Percentiles rank a stretch among this genome's conserved stretches.
Evolutionary conservation across 2,113 vertebrate genomes (phyloP).

Genomic region (Daphoenositta chrysoptera): DNA sequence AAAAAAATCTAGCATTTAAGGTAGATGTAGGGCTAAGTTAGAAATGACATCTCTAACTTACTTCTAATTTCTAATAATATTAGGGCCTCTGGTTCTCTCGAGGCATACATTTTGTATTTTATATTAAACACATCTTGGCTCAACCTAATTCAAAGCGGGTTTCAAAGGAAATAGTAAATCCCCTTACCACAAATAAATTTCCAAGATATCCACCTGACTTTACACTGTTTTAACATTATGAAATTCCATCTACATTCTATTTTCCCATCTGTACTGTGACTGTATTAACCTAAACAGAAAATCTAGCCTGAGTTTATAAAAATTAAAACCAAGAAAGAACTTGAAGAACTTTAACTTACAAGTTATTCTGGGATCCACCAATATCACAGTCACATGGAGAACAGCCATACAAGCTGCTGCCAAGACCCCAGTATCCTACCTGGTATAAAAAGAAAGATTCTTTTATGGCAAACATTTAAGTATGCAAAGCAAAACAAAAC

Average conservation of each 20-base stretch:
- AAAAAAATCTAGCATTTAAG: not conserved
- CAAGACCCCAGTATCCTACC: conserved; percentile 86
- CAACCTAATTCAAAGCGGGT: not conserved
- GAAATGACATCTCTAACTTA: not conserved
- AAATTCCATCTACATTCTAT: not conserved
- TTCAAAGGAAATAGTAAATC: not conserved
- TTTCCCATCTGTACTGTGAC: not conserved
- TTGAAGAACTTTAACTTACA: conserved; percentile 66
- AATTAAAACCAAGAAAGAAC: not conserved
- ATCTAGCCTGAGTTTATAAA: not conserved
- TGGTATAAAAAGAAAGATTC: conserved; percentile 48
- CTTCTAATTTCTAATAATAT: not conserved
- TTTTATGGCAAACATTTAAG: not conserved
- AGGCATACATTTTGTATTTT: not conserved
- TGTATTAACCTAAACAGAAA: not conserved
- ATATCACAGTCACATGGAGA: conserved; percentile 84
- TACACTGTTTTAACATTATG: not conserved
- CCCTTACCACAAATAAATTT: not conserved
- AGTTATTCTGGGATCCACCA: conserved; percentile 77
- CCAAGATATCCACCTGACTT: not conserved
- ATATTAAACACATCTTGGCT: not conserved
- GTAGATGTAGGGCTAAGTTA: not conserved
- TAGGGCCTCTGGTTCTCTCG: not conserved
- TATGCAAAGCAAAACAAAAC: not conserved
- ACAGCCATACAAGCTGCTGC: conserved; percentile 74